Evolutionary conservation across 2,888 invertebrate species (phyloP).

Genomic region (Neria commutata): DNA sequence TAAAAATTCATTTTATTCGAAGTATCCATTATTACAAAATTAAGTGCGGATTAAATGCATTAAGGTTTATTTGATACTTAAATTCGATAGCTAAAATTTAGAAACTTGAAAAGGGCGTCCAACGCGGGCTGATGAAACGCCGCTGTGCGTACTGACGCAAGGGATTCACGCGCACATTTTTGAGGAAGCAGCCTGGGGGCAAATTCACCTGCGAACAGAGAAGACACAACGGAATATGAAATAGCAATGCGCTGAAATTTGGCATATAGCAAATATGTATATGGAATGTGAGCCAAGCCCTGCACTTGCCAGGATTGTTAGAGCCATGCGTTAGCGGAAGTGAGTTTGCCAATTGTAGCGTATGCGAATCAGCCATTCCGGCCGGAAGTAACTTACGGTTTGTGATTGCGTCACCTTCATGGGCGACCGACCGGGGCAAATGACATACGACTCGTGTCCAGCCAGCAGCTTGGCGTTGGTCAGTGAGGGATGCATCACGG

Average conservation of each 20-base stretch:
- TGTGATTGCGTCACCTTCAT: constrained; percentile 54
- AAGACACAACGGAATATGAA: neutral
- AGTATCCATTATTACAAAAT: neutral
- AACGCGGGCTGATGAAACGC: constrained; percentile 41
- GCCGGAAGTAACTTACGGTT: constrained; percentile 56
- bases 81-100: constrained; percentile 6
- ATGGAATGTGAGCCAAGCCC: neutral
- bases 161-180: constrained; percentile 48
- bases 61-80: neutral
- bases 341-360: no score
- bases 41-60: neutral
- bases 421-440: constrained; percentile 56
- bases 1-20: neutral
- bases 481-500: constrained; percentile 20
- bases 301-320: constrained; percentile 11
- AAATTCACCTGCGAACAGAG: constrained; percentile 50
- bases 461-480: constrained; percentile 32
- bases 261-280: neutral
- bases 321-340: no score
- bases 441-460: constrained; percentile 56
- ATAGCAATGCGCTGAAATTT: constrained; percentile 15
- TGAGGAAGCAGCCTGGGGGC: constrained; percentile 56
- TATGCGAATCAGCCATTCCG: constrained; percentile 36
- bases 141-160: constrained; percentile 27
- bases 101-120: constrained; percentile 25